Percentiles rank a stretch among this genome's conserved stretches.
These are phyloP conservation scores for Eupithecia inturbata DNA, from an alignment of 2,888 invertebrate genomes.

Conservation along the genomic window DNA sequence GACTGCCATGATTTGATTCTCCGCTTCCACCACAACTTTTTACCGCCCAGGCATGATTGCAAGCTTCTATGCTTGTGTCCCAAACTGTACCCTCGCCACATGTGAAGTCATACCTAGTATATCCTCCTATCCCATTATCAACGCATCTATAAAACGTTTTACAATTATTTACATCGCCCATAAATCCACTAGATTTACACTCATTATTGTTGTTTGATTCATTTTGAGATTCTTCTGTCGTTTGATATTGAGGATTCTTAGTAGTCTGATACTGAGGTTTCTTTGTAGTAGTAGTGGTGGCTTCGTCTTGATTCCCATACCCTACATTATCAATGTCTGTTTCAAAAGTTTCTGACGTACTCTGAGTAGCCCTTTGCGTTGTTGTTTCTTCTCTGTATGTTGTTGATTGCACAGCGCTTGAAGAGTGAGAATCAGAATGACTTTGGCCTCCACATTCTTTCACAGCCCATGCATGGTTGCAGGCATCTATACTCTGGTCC, in stretches of 20 bases:
- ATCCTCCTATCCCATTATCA: constrained; percentile 84
- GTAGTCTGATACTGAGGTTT: constrained; percentile 23
- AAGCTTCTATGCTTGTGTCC: constrained; percentile 83
- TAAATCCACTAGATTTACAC: constrained; percentile 82
- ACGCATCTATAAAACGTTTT: constrained; percentile 88
- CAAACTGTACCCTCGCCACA: constrained; percentile 88
- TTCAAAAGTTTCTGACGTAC: constrained; percentile 37
- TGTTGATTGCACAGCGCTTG: constrained; percentile 36
- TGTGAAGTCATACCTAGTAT: constrained; percentile 84
- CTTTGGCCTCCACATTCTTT: constrained; percentile 55
- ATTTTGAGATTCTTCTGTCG: constrained; percentile 19
- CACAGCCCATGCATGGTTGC: constrained; percentile 83
- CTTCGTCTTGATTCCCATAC: constrained; percentile 48
- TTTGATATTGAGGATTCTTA: constrained; percentile 21
- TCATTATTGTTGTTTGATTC: constrained; percentile 31
- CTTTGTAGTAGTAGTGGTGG: constrained; percentile 39
- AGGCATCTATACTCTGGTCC: constrained; percentile 83
- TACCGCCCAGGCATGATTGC: constrained; percentile 85
- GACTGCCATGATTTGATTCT: constrained; percentile 15
- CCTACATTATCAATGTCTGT: constrained; percentile 46
- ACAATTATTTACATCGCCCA: constrained; percentile 85
- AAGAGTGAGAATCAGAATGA: constrained; percentile 36
- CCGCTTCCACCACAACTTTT: constrained; percentile 55
- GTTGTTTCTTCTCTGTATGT: constrained; percentile 35
- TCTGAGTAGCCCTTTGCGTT: constrained; percentile 44